Evolutionary conservation across 2,113 vertebrate genomes (phyloP).

Genomic region (Mandrillus leucophaeus): DNA sequence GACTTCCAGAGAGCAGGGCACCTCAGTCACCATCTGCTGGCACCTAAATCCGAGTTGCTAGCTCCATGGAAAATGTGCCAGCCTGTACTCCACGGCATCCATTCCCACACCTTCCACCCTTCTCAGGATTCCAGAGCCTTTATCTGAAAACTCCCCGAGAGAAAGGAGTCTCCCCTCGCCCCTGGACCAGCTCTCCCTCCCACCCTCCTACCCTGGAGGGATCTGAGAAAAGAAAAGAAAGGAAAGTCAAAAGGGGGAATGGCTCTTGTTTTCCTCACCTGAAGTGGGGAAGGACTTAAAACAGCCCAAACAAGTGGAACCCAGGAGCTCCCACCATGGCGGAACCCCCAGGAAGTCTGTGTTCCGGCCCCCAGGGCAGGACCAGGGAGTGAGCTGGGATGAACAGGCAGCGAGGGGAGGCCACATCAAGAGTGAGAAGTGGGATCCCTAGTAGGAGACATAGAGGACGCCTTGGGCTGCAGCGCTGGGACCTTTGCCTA

Average conservation of each 20-base stretch:
- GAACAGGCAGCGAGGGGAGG: not conserved
- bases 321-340: not conserved
- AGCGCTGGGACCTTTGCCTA: too few relatives aligned
- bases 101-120: accelerated
- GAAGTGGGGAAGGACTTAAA: not conserved
- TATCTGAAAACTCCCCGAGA: not conserved
- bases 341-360: not conserved
- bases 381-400: not conserved
- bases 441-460: not conserved
- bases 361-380: not conserved
- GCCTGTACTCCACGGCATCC: accelerated
- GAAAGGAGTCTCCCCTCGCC: not conserved
- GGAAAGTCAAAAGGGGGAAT: not conserved
- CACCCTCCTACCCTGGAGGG: not conserved
- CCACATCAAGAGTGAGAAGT: accelerated
- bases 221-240: not conserved
- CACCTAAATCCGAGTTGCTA: not conserved
- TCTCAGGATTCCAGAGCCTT: not conserved
- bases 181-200: not conserved
- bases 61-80: not conserved
- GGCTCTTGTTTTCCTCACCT: not conserved
- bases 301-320: not conserved
- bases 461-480: accelerated
- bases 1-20: not conserved
- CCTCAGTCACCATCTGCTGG: not conserved